phyloP scores from a whole-genome alignment of 2,113 vertebrate species.

The Sebastes schlegelii region DNA sequence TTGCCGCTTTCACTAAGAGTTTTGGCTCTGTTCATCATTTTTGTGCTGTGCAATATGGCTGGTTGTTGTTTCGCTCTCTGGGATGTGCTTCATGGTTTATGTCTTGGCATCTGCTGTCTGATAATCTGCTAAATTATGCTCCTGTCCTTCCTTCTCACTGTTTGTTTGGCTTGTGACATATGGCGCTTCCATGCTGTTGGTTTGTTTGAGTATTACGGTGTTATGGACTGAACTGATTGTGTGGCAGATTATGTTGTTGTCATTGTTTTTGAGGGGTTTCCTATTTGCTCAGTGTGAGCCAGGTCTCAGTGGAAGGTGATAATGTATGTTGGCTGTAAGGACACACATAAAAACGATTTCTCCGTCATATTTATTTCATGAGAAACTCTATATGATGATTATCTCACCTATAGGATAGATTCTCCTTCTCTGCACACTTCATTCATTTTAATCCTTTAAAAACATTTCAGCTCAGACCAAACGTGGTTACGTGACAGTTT shows the following conservation, averaged over 20 bases:
- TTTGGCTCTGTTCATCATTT: too few relatives aligned
- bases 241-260: not conserved
- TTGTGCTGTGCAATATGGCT: too few relatives aligned
- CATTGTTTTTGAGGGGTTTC: not conserved
- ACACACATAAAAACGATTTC: not conserved
- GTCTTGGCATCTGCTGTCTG: not conserved
- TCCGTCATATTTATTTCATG: not conserved
- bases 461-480: not conserved
- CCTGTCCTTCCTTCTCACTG: not conserved
- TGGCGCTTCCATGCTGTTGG: not conserved
- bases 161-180: not conserved
- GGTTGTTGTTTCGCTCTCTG: not conserved
- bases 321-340: not conserved
- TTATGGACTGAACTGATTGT: not conserved
- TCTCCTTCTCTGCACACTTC: not conserved
- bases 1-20: too few relatives aligned
- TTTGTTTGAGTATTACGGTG: too few relatives aligned
- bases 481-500: constrained; percentile 14
- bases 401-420: not conserved
- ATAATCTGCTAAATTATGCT: not conserved
- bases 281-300: not conserved
- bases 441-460: constrained; percentile 18
- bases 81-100: constrained; percentile 8
- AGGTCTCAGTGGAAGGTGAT: not conserved
- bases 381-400: not conserved